These are phyloP conservation scores for Diarsia dahlii DNA, from an alignment of 2,888 invertebrate species.

Conservation along the genomic window DNA sequence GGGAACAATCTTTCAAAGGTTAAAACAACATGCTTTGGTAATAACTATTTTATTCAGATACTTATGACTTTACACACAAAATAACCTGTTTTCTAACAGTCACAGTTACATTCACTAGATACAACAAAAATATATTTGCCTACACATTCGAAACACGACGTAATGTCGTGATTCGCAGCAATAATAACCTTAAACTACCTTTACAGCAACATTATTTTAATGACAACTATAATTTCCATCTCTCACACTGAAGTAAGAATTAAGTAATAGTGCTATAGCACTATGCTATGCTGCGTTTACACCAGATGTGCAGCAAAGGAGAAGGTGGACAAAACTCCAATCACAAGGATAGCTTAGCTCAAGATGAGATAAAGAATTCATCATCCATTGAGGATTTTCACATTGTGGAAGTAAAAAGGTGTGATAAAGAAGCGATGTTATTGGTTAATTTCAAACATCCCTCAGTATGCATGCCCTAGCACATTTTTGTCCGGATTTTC, in stretches of 20 bases:
- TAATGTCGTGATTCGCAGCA: neutral
- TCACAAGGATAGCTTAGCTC: neutral
- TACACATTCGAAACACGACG: neutral
- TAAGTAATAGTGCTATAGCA: neutral
- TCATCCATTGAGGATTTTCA: no score
- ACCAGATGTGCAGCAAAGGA: neutral
- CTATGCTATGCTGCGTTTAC: neutral
- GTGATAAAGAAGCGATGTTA: neutral
- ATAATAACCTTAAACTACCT: neutral
- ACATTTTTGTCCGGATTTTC: neutral
- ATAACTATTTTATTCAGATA: conserved; percentile 6
- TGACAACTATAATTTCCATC: neutral
- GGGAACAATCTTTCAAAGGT: neutral
- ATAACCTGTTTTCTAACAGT: neutral
- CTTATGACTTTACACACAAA: neutral
- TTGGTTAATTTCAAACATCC: neutral
- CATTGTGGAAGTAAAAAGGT: no score
- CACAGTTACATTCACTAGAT: conserved; percentile 1
- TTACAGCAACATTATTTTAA: neutral
- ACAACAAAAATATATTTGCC: neutral
- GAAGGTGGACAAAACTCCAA: neutral
- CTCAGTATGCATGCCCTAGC: no score
- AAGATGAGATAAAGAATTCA: no score
- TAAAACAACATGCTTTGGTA: neutral
- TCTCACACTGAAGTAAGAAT: neutral